A percentile compares a stretch with the other conserved stretches of the same genome.
These are phyloP conservation scores for Aphaenogaster rudis DNA, from an alignment of 1,140 invertebrate species.

Conservation along the genomic window DNA sequence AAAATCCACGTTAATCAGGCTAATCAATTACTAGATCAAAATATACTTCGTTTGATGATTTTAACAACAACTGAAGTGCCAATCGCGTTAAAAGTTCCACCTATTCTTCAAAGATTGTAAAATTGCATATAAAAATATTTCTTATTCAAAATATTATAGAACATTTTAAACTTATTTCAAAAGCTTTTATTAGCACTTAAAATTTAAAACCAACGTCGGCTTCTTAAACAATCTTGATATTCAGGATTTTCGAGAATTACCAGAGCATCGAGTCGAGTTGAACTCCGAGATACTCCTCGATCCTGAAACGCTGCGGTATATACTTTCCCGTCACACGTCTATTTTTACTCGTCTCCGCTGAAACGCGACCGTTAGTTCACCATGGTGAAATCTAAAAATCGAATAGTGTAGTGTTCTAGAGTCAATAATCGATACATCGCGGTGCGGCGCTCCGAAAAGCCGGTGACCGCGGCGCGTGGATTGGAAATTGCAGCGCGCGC, in stretches of 20 bases:
- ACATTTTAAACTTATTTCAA: neutral
- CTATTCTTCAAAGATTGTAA: no score
- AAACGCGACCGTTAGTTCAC: neutral
- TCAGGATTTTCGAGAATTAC: neutral
- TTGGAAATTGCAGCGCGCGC: constrained; percentile 50
- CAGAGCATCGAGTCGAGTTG: neutral
- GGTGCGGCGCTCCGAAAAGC: constrained; percentile 49
- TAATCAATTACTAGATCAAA: constrained; percentile 45
- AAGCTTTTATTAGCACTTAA: neutral
- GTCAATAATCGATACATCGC: constrained; percentile 57
- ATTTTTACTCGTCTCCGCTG: constrained; percentile 41
- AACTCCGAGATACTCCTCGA: neutral
- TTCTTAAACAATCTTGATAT: neutral
- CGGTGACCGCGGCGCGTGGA: constrained; percentile 52
- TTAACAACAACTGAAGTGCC: neutral
- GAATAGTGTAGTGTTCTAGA: constrained; percentile 16
- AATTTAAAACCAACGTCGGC: neutral
- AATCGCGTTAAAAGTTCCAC: neutral
- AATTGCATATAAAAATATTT: neutral
- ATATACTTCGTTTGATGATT: neutral
- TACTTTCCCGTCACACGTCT: neutral
- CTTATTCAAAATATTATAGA: neutral
- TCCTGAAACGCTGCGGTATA: neutral
- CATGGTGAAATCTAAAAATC: constrained; percentile 45
- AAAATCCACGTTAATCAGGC: constrained; percentile 52